A percentile compares a stretch with the other conserved stretches of the same genome.
Evolutionary conservation across 2,113 vertebrate species (phyloP).

Genomic region (Mobula hypostoma): DNA sequence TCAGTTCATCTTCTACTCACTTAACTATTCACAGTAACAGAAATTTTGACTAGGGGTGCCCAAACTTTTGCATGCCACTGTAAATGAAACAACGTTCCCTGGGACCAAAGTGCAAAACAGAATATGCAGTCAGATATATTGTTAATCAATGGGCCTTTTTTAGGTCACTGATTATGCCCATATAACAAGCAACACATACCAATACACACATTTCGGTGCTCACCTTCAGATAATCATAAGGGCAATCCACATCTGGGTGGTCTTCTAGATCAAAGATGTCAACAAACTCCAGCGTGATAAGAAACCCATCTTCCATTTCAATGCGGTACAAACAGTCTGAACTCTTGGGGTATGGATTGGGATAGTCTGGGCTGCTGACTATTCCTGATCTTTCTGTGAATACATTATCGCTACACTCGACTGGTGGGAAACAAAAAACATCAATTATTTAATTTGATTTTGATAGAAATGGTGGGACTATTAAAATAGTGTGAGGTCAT

Average conservation of each 20-base stretch:
- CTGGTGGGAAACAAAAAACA: slow-evolving; percentile 50
- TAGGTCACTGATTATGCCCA: not conserved
- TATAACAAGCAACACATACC: not conserved
- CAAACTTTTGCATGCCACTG: too few relatives aligned
- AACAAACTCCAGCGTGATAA: slow-evolving; percentile 74
- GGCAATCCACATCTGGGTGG: slow-evolving; percentile 81
- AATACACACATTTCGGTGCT: slow-evolving; percentile 37
- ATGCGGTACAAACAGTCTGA: slow-evolving; percentile 79
- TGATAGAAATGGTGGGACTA: too few relatives aligned
- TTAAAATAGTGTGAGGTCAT: too few relatives aligned
- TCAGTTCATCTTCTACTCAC: too few relatives aligned
- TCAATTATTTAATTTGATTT: not conserved
- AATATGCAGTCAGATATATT: too few relatives aligned
- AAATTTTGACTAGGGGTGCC: too few relatives aligned
- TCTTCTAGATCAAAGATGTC: slow-evolving; percentile 82
- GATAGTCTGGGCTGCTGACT: slow-evolving; percentile 75
- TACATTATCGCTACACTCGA: slow-evolving; percentile 81
- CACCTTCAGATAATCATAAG: slow-evolving; percentile 89
- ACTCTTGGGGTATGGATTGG: slow-evolving; percentile 83
- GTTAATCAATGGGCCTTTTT: not conserved
- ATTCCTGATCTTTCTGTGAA: slow-evolving; percentile 73
- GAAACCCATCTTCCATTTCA: slow-evolving; percentile 75
- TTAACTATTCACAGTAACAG: too few relatives aligned
- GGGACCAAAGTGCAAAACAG: too few relatives aligned
- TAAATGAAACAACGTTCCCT: too few relatives aligned